Evolutionary conservation across 2,113 vertebrate genomes (phyloP).

Genomic region (Podarcis raffonei): DNA sequence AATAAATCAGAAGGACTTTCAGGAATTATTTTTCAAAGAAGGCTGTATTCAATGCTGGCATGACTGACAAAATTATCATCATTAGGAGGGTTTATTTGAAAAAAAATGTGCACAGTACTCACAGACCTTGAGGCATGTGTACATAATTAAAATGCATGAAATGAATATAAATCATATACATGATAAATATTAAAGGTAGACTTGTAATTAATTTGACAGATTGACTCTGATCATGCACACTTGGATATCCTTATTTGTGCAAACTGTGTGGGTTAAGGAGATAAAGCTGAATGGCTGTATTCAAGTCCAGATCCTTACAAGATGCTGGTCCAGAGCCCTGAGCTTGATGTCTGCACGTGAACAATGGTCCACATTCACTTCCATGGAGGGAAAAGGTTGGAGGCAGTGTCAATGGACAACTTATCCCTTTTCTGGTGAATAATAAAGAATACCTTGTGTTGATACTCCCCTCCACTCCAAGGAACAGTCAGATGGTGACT

Average conservation of each 20-base stretch:
- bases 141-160: constrained; percentile 17
- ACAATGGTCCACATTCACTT: background rate
- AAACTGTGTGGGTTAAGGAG: background rate
- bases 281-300: background rate
- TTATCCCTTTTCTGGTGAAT: background rate
- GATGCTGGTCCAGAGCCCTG: background rate
- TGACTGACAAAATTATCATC: background rate
- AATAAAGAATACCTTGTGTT: background rate
- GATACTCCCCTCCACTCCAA: background rate
- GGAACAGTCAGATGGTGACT: background rate
- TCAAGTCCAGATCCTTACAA: background rate
- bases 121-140: constrained; percentile 15
- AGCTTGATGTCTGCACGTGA: background rate
- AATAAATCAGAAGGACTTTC: background rate
- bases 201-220: constrained; percentile 15
- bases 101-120: background rate
- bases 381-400: background rate
- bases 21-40: no score
- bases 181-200: constrained; percentile 24
- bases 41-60: background rate
- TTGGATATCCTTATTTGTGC: background rate
- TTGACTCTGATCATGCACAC: background rate
- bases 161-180: constrained; percentile 28
- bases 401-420: background rate
- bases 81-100: background rate